These are phyloP conservation scores for Actinia equina DNA, from an alignment of 64 coral and sea anemone genomes.

Conservation along the genomic window DNA sequence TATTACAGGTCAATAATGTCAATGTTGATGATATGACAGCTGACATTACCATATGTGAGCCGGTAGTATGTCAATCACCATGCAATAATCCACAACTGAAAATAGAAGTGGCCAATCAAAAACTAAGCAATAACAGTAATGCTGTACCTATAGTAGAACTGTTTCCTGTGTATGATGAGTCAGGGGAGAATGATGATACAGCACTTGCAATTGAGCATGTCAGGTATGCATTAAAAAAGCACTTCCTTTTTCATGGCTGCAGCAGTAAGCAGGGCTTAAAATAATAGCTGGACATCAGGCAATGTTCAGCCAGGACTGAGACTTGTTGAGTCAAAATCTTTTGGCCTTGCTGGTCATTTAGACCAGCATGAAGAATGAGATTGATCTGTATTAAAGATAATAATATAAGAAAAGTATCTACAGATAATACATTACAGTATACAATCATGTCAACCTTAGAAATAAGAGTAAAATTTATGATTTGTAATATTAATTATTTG, in stretches of 20 bases:
- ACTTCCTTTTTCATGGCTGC: not conserved
- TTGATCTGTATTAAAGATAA: no score
- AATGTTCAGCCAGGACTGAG: no score
- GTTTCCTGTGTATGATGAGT: conserved; percentile 90
- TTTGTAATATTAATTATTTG: no score
- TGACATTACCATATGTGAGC: conserved; percentile 68
- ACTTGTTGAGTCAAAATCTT: no score
- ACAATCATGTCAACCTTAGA: no score
- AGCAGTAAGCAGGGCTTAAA: no score
- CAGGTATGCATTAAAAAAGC: conserved; percentile 43
- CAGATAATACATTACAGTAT: no score
- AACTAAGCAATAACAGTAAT: conserved; percentile 31
- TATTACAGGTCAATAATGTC: conserved; percentile 68
- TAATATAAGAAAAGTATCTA: no score
- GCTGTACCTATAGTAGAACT: conserved; percentile 76
- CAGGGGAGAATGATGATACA: conserved; percentile 88
- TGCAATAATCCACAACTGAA: conserved; percentile 29
- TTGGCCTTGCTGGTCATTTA: no score
- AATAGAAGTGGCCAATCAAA: conserved; percentile 23
- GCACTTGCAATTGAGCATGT: conserved; percentile 93
- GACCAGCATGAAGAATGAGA: no score
- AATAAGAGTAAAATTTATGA: no score
- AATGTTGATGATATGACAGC: conserved; percentile 63
- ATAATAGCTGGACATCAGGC: no score
- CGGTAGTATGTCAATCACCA: conserved; percentile 59